These are phyloP conservation scores for Ondatra zibethicus DNA, from an alignment of 2,113 vertebrate species.

Conservation along the genomic window DNA sequence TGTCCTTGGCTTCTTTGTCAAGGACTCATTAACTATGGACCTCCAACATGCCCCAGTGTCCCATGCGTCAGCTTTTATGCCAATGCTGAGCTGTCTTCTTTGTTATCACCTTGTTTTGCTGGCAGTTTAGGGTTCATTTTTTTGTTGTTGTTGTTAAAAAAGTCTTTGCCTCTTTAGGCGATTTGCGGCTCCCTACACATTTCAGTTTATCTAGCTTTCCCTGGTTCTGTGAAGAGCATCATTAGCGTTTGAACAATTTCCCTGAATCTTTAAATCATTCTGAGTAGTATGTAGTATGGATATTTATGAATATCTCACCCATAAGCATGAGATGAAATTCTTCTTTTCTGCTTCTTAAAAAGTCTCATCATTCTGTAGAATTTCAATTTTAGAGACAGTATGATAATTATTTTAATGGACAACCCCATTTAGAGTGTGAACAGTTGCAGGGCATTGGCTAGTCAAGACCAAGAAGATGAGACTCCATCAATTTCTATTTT, in stretches of 20 bases:
- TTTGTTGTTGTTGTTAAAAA: background rate
- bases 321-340: background rate
- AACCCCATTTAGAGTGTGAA: background rate
- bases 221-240: background rate
- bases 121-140: background rate
- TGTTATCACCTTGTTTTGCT: background rate
- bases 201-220: background rate
- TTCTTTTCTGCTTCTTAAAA: background rate
- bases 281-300: background rate
- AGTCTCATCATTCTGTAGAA: background rate
- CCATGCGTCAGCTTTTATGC: background rate
- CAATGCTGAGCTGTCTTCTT: background rate
- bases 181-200: background rate
- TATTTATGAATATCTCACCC: background rate
- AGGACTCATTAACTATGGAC: background rate
- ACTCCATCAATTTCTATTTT: background rate
- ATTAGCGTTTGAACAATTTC: background rate
- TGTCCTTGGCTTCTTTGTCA: background rate
- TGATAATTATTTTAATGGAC: background rate
- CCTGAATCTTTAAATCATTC: background rate
- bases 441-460: background rate
- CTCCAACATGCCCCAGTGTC: background rate
- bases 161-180: background rate
- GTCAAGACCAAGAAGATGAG: background rate
- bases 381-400: background rate